Evolutionary conservation across 2,113 vertebrate genomes (phyloP).

Genomic region (Oreochromis aureus): DNA sequence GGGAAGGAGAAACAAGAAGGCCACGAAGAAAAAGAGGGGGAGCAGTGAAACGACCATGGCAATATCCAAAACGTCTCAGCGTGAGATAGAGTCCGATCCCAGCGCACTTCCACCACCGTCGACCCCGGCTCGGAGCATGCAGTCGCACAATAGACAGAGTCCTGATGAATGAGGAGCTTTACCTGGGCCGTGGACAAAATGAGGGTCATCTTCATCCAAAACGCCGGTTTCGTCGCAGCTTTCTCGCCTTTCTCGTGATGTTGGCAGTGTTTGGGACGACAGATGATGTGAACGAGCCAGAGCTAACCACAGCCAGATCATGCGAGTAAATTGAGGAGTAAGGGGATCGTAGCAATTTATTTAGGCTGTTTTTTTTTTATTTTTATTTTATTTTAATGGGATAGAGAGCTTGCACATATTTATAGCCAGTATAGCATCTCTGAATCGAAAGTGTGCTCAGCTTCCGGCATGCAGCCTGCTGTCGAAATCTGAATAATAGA

Average conservation of each 20-base stretch:
- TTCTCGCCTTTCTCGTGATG: conserved; percentile 69
- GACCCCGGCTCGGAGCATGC: conserved; percentile 49
- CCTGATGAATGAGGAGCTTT: conserved; percentile 60
- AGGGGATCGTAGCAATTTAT: conserved; percentile 24
- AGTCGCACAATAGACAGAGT: conserved; percentile 50
- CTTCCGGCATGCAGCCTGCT: conserved; percentile 33
- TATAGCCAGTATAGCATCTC: conserved; percentile 40
- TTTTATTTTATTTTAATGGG: conserved; percentile 13
- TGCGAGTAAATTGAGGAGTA: conserved; percentile 46
- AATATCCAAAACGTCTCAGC: conserved; percentile 52
- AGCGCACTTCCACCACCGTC: conserved; percentile 48
- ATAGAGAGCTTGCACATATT: conserved; percentile 4
- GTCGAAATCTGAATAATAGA: conserved; percentile 18
- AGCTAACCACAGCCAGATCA: conserved; percentile 40
- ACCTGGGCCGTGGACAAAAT: conserved; percentile 70
- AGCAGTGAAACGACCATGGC: conserved; percentile 67
- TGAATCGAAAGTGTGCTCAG: conserved; percentile 34
- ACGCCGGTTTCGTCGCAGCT: conserved; percentile 77
- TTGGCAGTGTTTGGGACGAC: conserved; percentile 55
- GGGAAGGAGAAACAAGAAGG: conserved; percentile 36
- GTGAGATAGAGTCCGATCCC: conserved; percentile 52
- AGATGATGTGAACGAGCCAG: conserved; percentile 49
- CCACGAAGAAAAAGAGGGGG: conserved; percentile 27
- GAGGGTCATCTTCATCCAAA: conserved; percentile 74
- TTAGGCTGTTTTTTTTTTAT: background rate